phyloP scores from a whole-genome alignment of 1,140 invertebrate species.

The Panagrolaimus sp. region DNA sequence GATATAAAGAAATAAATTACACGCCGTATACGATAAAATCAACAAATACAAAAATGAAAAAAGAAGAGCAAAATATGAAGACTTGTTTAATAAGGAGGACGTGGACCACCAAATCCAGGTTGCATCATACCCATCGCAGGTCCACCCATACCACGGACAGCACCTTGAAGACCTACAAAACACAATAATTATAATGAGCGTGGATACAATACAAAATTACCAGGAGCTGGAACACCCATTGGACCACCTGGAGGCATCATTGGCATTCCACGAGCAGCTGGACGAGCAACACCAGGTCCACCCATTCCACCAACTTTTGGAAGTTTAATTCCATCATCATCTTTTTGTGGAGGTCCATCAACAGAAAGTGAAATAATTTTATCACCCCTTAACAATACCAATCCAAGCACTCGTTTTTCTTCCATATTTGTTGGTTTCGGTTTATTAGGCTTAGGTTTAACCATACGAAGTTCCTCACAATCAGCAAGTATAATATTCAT shows the following conservation, averaged over 20 bases:
- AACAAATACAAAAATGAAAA: conserved; percentile 16
- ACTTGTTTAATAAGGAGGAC: conserved; percentile 26
- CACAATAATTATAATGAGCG: conserved; percentile 18
- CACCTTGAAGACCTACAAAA: conserved; percentile 72
- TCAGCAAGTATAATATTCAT: conserved; percentile 94
- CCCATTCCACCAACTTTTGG: conserved; percentile 83
- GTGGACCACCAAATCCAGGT: conserved; percentile 61
- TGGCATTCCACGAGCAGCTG: conserved; percentile 79
- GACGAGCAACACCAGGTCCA: conserved; percentile 78
- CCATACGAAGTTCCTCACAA: conserved; percentile 86
- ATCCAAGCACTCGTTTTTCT: conserved; percentile 89
- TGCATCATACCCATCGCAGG: conserved; percentile 85
- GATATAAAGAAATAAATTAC: conserved; percentile 19
- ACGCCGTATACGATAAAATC: neutral
- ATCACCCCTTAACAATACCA: conserved; percentile 88
- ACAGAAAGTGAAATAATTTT: conserved; percentile 96
- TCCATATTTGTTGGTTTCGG: conserved; percentile 73
- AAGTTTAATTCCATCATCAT: conserved; percentile 86
- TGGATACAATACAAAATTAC: conserved; percentile 11
- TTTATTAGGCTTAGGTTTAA: conserved; percentile 77
- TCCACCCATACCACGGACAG: conserved; percentile 86
- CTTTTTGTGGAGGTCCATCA: conserved; percentile 93
- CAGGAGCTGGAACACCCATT: conserved; percentile 66
- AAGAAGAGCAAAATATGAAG: neutral
- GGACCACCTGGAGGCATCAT: conserved; percentile 63